phyloP scores from a whole-genome alignment of 1,140 invertebrate genomes.

The Drosophila lowei region DNA sequence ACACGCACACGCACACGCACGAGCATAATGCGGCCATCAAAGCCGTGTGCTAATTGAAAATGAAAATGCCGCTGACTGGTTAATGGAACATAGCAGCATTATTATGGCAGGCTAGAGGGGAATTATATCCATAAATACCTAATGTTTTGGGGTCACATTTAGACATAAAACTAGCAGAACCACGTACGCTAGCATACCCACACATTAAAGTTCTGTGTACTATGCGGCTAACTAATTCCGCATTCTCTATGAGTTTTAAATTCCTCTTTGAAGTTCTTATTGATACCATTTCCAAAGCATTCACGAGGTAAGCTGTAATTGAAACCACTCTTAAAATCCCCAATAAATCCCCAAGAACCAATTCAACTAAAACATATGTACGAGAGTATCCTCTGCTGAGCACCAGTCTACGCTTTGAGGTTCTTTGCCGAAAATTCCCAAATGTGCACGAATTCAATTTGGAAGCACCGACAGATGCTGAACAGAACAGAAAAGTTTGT shows the following conservation, averaged over 20 bases:
- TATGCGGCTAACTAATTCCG: too few species aligned
- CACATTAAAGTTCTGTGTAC: too few species aligned
- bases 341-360: slow-evolving; percentile 5
- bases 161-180: too few species aligned
- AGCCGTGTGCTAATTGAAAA: slow-evolving; percentile 43
- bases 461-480: slow-evolving; percentile 29
- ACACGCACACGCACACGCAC: neutral
- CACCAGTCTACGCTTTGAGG: slow-evolving; percentile 25
- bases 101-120: neutral
- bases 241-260: too few species aligned
- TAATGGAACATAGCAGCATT: too few species aligned
- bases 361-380: slow-evolving; percentile 1
- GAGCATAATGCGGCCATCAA: slow-evolving; percentile 38
- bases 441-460: slow-evolving; percentile 58
- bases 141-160: neutral
- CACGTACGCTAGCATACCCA: too few species aligned
- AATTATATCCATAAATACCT: neutral
- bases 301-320: slow-evolving; percentile 16
- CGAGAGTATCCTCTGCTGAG: too few species aligned
- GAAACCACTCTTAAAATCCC: slow-evolving; percentile 25
- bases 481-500: slow-evolving; percentile 17
- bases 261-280: too few species aligned
- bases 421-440: slow-evolving; percentile 26
- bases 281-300: too few species aligned
- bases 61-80: slow-evolving; percentile 15